Base-by-base conservation (phyloP, 1,140 invertebrate genomes). In the Acyrthosiphon pisum region DNA sequence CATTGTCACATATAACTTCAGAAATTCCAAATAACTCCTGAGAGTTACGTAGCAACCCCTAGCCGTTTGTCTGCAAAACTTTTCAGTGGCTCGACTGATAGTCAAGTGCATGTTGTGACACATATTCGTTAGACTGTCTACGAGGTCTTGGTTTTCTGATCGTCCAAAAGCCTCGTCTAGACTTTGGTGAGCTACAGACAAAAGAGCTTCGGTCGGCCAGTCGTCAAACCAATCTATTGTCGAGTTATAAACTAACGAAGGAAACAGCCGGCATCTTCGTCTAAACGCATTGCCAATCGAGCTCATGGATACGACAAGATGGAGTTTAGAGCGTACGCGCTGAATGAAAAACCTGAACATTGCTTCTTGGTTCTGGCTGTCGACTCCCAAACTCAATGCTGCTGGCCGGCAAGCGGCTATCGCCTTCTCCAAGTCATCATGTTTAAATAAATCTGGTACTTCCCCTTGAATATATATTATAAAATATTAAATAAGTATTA, bases 211-310 rank as follows among this genome's bases (percentile, higher is more conserved):
- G 48, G 97, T 96, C 14, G 98, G 98, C 98, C 98, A 99, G 94
- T 97, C 97, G 93, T 96, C 97, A 95, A 98, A 99, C 98, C 98
- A 99, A 95, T 99, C 98, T 93, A 99, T 99, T 0, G 98, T 99
- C 94, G 98, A 98, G 94, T 98, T 99, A 94, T 99, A 99, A 0
- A 99, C 97, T 81, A 99, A 95, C 0, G 98, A 98, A 2, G 98
- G 98, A 95, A 99, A 99, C 96, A 98, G 97, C 81, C 97, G 96
- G 94, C 97, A 97, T 14, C 97, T 95, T 14, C 97, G 95, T 83
- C 97, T 97, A 95, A 98, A 98, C 3, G 97, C 96, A 95, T 98
- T 97, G 2, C 98, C 98, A 44, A 98, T 97, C 8, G 97, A 98
- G 95, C 97, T 98, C 98, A 98, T 98, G 84, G 98, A 98, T 23